Evolutionary conservation across 2,113 vertebrate species (phyloP), one percentile per base, ranked within the genome.

Genomic region (Mugil cephalus): DNA sequence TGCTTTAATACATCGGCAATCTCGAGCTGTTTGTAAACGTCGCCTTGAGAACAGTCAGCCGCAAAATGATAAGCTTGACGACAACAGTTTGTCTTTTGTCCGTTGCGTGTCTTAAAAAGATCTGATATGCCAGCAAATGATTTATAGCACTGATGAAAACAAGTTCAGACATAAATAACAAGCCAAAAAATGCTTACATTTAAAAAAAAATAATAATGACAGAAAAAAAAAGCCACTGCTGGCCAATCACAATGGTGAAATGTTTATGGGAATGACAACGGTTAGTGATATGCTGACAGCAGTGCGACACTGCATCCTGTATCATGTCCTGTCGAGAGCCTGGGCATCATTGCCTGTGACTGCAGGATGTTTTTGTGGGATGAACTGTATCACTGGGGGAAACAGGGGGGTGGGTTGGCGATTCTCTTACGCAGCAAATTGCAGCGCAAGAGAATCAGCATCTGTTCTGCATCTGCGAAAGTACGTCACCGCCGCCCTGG

Each of bases 281-380:
- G n/a, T n/a, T n/a, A n/a, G n/a, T n/a, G n/a, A n/a, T n/a, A n/a
- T n/a, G n/a, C n/a, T n/a, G n/a, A n/a, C n/a, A n/a, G 63, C 63
- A 47, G 50, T 77, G 84, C 71, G 69, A 80, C 63, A 78, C 65
- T 30, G 12, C 78, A 76, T 86, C 85, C 87, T 88, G 84, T 86
- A 62, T 89, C 77, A 42, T 84, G 83, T 87, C 82, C 61, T 80
- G 85, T 75, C 40, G 11, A 36, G 84, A 70, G 68, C 64, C 87
- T 83, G 76, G 80, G 83, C 80, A 83, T 39, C 78, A 67, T 77
- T 74, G 46, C 34, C 59, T 74, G 67, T 72, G 78, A 83, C 75
- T 69, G 38, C 79, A 79, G 88, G 90, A 91, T 91, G 88, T 92
- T 91, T 91, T 85, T 36, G 72, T 79, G 88, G 84, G 90, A 89